phyloP scores from a whole-genome alignment of 1,140 invertebrate species.

The Drosophila rhopaloa region DNA sequence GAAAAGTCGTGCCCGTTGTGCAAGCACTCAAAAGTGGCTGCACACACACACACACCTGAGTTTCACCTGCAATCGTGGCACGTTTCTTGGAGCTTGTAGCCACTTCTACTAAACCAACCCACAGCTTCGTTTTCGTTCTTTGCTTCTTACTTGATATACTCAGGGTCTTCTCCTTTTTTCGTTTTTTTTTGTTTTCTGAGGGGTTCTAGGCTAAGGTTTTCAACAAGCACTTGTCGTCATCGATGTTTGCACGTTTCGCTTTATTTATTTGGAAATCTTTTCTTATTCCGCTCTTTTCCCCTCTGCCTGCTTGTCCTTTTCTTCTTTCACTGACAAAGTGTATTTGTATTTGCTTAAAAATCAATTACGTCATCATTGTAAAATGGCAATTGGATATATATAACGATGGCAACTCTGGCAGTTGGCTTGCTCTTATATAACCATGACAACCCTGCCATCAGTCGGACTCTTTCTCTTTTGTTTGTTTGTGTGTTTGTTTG shows the following conservation, averaged over 20 bases:
- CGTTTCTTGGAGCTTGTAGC: constrained; percentile 34
- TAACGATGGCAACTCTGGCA: constrained; percentile 35
- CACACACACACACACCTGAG: constrained; percentile 29
- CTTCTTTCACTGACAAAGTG: constrained; percentile 48
- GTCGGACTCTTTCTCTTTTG: constrained; percentile 13
- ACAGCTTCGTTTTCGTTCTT: constrained; percentile 22
- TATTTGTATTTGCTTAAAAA: constrained; percentile 83
- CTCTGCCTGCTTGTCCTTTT: neutral
- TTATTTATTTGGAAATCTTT: constrained; percentile 61
- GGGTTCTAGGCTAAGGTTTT: constrained; percentile 58
- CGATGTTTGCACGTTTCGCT: constrained; percentile 62
- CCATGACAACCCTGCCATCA: constrained; percentile 9
- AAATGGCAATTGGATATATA: constrained; percentile 69
- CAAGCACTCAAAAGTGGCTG: constrained; percentile 64
- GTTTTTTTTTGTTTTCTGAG: neutral
- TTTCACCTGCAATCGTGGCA: constrained; percentile 60
- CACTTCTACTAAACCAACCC: neutral
- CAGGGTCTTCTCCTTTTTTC: neutral
- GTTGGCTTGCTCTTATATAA: constrained; percentile 6
- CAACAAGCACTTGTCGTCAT: constrained; percentile 62
- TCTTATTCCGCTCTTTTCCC: constrained; percentile 26
- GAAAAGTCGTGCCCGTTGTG: constrained; percentile 60
- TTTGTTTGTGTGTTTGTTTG: constrained; percentile 38
- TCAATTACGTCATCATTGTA: constrained; percentile 83
- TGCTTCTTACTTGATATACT: constrained; percentile 67